Evolutionary conservation across 2,888 invertebrate species (phyloP), one percentile per base, ranked within the genome.

Genomic region (Alloplasta piceator): DNA sequence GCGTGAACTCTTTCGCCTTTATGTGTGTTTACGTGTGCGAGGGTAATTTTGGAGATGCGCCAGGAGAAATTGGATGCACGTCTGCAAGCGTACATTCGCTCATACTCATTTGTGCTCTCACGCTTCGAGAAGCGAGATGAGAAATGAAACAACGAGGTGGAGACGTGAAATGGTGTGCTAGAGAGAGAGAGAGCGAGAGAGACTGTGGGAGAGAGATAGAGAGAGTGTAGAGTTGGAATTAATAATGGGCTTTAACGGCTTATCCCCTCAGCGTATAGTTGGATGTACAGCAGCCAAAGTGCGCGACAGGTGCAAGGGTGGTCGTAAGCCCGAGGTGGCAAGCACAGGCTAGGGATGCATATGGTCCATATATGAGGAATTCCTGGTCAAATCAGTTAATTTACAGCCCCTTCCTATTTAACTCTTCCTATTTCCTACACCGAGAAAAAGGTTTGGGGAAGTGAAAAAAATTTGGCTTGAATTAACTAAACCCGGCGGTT

Each of bases 221-320:
- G 38, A 12, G 52, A 75, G 12, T 48, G 77, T 50, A 41, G 60
- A 72, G 76, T 56, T 78, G 63, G 78, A 85, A 86, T 86, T 86
- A 82, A 85, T 86, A 84, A 86, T 85, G 83, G 61, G 76, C 72
- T 70, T 71, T 64, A 83, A 84, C 80, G 84, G 82, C 81, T 85
- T 82, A 83, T 82, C 82, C 82, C 79, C 80, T 14, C 52, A 56
- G 55, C 41, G 52, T 67, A n/a, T n/a, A 76, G 56, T 76, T 80
- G 75, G 80, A 26, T 61, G 9, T 52, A 61, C 68, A 63, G 56
- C 43, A 73, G 80, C 75, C 78, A 75, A 84, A 85, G 85, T 83
- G 79, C 50, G 61, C 78, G 82, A 72, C 85, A 85, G 85, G 83
- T 84, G 85, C 77, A 72, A 79, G 77, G 66, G 50, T 41, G 66